A percentile compares a stretch with the other conserved stretches of the same genome.
Evolutionary conservation across 2,797 vertebrate species (phyloP).

Genomic region (Poecilia velifera): DNA sequence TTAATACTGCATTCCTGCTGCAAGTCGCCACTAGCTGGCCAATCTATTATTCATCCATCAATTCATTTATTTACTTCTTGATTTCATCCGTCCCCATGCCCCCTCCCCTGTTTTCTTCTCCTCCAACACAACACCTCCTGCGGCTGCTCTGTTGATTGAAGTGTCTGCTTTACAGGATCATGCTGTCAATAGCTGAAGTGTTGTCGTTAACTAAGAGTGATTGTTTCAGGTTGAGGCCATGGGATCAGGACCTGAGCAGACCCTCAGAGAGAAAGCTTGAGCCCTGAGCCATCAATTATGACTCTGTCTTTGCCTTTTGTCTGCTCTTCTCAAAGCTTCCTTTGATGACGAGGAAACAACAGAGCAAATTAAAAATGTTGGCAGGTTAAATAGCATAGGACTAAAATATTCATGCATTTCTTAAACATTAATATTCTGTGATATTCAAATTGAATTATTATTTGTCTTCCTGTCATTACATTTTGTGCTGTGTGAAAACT

Average conservation of each 20-base stretch:
- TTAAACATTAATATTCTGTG: constrained; percentile 13
- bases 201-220: constrained; percentile 85
- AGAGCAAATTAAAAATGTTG: constrained; percentile 22
- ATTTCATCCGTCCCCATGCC: constrained; percentile 76
- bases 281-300: constrained; percentile 74
- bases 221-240: constrained; percentile 79
- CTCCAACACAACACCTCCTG: constrained; percentile 74
- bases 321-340: constrained; percentile 37
- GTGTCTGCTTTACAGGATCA: constrained; percentile 84
- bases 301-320: constrained; percentile 52
- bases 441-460: constrained; percentile 48
- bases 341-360: constrained; percentile 29
- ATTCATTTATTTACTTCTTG: constrained; percentile 89
- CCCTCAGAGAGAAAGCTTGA: constrained; percentile 74
- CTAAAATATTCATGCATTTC: constrained; percentile 34
- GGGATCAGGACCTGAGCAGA: constrained; percentile 80
- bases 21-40: constrained; percentile 81
- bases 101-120: constrained; percentile 54
- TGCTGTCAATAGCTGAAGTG: constrained; percentile 83
- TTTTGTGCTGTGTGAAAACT: constrained; percentile 44
- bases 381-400: constrained; percentile 32
- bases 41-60: constrained; percentile 88
- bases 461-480: constrained; percentile 52
- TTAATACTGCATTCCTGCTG: constrained; percentile 87
- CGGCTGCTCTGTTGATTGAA: constrained; percentile 83